Evolutionary conservation across 2,113 vertebrate species (phyloP).

Genomic region (Cynopterus brachyotis): DNA sequence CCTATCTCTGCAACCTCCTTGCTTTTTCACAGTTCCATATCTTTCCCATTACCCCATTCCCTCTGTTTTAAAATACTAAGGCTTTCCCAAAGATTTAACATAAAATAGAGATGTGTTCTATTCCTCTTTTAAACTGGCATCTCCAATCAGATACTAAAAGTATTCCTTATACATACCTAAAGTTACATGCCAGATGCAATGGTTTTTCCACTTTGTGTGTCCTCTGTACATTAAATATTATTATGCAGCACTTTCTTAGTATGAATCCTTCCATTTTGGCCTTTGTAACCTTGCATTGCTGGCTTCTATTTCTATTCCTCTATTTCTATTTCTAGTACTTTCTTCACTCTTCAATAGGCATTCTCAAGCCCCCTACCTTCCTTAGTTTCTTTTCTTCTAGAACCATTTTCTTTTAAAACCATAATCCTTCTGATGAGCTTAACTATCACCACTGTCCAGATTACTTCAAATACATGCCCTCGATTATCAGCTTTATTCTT

Average conservation of each 20-base stretch:
- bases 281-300: rapidly evolving
- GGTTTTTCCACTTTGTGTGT: rapidly evolving
- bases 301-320: not conserved
- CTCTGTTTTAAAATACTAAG: not conserved
- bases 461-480: not conserved
- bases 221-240: not conserved
- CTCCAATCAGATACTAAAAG: not conserved
- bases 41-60: not conserved
- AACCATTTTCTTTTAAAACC: not conserved
- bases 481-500: not conserved
- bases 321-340: not conserved
- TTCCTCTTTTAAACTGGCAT: not conserved
- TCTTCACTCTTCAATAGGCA: not conserved
- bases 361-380: not conserved
- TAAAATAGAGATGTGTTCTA: not conserved
- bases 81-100: not conserved
- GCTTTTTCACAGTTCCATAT: not conserved
- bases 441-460: not conserved
- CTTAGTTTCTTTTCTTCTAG: not conserved
- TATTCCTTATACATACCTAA: not conserved
- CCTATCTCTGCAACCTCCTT: not conserved
- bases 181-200: not conserved
- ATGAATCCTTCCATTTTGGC: not conserved
- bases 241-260: not conserved
- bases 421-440: not conserved